Conservation (phyloP, 2,797 vertebrate species). For the Silurus lanzhouensis region DNA sequence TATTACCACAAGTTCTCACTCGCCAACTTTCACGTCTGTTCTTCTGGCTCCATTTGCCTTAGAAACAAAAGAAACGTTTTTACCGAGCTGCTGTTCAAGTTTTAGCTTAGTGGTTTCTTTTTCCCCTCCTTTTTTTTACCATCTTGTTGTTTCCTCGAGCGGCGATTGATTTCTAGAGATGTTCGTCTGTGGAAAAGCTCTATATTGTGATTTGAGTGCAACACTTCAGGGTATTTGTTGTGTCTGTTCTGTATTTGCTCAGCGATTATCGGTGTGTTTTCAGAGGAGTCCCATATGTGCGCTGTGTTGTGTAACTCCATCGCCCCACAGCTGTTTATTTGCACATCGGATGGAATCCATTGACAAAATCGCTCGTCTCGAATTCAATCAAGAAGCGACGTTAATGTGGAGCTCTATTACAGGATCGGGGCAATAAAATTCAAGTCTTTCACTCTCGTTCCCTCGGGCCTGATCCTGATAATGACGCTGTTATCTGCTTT, state of each 20-base stretch:
- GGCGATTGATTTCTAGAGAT: constrained; percentile 18
- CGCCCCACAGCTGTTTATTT: constrained; percentile 49
- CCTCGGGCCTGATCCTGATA: constrained; percentile 39
- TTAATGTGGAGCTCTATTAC: constrained; percentile 57
- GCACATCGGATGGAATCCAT: constrained; percentile 45
- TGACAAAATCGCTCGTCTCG: constrained; percentile 58
- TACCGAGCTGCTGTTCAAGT: background rate
- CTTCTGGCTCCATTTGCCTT: background rate
- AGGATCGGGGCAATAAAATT: constrained; percentile 41
- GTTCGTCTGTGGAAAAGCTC: constrained; percentile 17
- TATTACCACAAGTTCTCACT: constrained; percentile 30
- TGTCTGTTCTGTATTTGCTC: constrained; percentile 50
- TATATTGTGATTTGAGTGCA: constrained; percentile 19
- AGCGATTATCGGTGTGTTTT: constrained; percentile 42
- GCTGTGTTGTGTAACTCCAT: constrained; percentile 47
- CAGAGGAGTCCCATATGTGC: constrained; percentile 26
- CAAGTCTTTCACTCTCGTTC: constrained; percentile 25
- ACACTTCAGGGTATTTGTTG: constrained; percentile 49
- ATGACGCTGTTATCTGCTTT: constrained; percentile 42
- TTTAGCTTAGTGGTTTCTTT: background rate
- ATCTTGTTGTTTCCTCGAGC: background rate
- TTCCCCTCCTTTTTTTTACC: background rate
- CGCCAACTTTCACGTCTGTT: constrained; percentile 1
- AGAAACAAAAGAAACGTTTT: background rate
- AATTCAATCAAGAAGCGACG: constrained; percentile 58